phyloP scores from a whole-genome alignment of 2,797 vertebrate species.

The Falco columbarius region DNA sequence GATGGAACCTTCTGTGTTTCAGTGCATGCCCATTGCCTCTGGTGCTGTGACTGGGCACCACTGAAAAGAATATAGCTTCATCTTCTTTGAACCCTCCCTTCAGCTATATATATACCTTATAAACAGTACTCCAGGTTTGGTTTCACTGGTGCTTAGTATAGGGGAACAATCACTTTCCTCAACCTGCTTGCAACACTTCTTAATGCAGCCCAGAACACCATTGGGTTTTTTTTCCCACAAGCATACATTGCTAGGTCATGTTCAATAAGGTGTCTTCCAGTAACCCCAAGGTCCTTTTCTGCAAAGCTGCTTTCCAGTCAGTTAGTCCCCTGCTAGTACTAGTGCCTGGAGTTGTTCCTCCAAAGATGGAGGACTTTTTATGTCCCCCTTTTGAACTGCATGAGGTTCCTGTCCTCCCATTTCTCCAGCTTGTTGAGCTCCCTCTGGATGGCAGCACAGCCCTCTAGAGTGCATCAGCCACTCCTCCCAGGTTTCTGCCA shows the following conservation, averaged over 20 bases:
- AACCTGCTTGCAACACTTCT: neutral
- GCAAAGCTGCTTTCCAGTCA: neutral
- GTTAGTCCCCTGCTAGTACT: neutral
- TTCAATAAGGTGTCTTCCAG: neutral
- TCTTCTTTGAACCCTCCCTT: neutral
- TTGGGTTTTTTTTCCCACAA: neutral
- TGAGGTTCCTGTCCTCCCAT: too few relatives aligned
- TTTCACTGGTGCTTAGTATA: neutral
- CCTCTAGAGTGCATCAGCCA: neutral
- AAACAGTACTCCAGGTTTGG: neutral
- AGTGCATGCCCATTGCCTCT: neutral
- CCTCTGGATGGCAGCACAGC: too few relatives aligned
- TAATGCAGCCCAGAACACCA: neutral
- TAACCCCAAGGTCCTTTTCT: neutral
- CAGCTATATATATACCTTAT: neutral
- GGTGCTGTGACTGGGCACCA: neutral
- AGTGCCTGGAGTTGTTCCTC: neutral
- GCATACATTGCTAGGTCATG: neutral
- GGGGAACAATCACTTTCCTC: neutral
- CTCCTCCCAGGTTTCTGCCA: neutral
- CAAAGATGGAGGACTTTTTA: too few relatives aligned
- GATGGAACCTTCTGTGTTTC: neutral
- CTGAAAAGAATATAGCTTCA: neutral
- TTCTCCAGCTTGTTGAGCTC: too few relatives aligned
- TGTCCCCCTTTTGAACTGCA: too few relatives aligned